phyloP scores from a whole-genome alignment of 2,888 invertebrate species.

The Suillia variegata region DNA sequence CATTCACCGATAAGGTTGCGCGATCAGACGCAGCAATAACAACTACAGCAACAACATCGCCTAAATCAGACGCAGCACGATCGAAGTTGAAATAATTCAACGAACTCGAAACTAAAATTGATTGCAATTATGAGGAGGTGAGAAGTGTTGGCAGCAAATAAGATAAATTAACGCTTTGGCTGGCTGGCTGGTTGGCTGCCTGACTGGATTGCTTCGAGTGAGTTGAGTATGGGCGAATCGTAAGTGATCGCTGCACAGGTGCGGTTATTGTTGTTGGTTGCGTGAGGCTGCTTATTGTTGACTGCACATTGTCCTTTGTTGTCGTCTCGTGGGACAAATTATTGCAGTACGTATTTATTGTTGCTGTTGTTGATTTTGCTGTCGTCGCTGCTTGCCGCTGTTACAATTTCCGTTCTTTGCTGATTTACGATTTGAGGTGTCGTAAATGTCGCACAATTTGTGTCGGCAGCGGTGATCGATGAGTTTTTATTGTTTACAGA shows the following conservation, averaged over 20 bases:
- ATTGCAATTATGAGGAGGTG: conserved; percentile 24
- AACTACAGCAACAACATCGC: too few relatives aligned
- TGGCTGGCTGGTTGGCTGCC: too few relatives aligned
- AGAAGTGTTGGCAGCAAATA: conserved; percentile 12
- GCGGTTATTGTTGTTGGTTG: not conserved
- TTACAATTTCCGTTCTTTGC: conserved; percentile 9
- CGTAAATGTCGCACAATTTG: conserved; percentile 25
- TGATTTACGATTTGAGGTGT: conserved; percentile 23
- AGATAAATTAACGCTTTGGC: conserved; percentile 17
- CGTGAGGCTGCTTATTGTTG: not conserved
- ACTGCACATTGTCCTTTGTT: not conserved
- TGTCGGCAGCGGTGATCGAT: conserved; percentile 21
- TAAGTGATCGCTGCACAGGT: not conserved
- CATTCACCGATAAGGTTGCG: too few relatives aligned
- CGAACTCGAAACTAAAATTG: conserved; percentile 15
- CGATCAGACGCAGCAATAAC: too few relatives aligned
- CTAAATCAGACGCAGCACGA: not conserved
- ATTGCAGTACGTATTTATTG: not conserved
- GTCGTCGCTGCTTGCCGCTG: conserved; percentile 7
- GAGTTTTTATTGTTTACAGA: not conserved
- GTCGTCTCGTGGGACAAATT: conserved; percentile 25
- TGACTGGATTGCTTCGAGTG: too few relatives aligned
- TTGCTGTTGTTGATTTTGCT: conserved; percentile 1
- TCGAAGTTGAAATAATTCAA: conserved; percentile 1
- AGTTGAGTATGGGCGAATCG: not conserved